Evolutionary conservation across 2,888 invertebrate genomes (phyloP), one percentile per base, ranked within the genome.

Genomic region (Ochropleura plecta): DNA sequence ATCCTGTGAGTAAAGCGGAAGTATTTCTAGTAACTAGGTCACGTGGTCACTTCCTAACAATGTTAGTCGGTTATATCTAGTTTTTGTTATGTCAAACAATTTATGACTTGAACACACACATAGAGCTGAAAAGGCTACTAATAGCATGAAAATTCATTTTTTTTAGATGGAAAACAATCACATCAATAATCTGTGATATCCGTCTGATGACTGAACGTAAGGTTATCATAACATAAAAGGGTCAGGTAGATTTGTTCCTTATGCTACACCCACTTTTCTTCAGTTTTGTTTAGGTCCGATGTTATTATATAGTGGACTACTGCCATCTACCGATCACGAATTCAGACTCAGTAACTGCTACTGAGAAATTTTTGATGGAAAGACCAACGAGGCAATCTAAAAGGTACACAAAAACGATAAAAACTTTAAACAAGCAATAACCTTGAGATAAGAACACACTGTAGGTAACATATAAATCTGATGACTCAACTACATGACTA

Each of bases 401-500:
- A 16, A 16, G 6, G 16, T 16, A 16, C 16, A 49, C 8, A 30
- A 30, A 78, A 78, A 57, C 42, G 66, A 75, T 62, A 59, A 65
- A 30, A 64, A n/a, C 55, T 48, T 30, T 9, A 64, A 62, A 42
- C 63, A 62, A 55, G 5, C 48, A 63, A 51, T 62, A 64, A 63
- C 71, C 64, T 73, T 78, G 73, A 67, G 64, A 76, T 78, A 81
- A 71, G 68, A 67, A 66, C 18, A 57, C 55, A 44, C 5, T 44
- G 30, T 30, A 14, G 12, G 44, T 42, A 48, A 59, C 18, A 12
- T 51, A 69, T 70, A 60, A 46, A 76, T 7, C 20, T 60, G 53
- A 72, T 73, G 76, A 78, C 60, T 75, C 49, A 70, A 64, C 53
- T 30, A 44, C 30, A 69, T 73, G 60, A 64, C 59, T 76, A 64